Evolutionary conservation across 2,113 vertebrate species (phyloP).

Genomic region (Odocoileus hemionus): DNA sequence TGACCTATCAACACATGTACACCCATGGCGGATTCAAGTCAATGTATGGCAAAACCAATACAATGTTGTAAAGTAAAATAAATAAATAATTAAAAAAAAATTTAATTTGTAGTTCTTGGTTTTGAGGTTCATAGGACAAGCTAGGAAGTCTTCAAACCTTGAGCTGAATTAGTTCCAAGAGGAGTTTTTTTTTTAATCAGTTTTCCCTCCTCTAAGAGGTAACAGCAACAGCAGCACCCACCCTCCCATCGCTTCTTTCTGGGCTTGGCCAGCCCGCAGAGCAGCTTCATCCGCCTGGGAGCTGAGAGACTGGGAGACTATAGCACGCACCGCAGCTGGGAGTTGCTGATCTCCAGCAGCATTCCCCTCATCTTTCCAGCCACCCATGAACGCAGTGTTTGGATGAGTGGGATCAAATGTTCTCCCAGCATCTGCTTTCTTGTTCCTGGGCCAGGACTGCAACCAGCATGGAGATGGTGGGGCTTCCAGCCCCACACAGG

Average conservation of each 20-base stretch:
- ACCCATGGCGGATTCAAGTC: too few relatives aligned
- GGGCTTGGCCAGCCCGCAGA: not conserved
- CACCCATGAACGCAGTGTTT: not conserved
- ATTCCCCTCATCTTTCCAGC: not conserved
- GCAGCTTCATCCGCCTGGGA: accelerated
- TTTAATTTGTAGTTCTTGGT: not conserved
- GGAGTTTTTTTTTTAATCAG: not conserved
- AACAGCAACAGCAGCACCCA: too few relatives aligned
- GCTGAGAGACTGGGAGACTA: accelerated
- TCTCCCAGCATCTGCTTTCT: not conserved
- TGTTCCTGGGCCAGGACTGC: not conserved
- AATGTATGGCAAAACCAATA: too few relatives aligned
- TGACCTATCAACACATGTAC: not conserved
- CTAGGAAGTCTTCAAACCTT: not conserved
- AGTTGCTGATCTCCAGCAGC: not conserved
- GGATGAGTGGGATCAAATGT: not conserved
- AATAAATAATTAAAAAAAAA: too few relatives aligned
- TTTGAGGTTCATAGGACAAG: not conserved
- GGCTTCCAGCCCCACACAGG: not conserved
- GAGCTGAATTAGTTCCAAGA: not conserved
- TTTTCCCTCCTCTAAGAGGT: not conserved
- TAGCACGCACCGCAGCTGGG: accelerated
- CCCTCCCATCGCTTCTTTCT: not conserved
- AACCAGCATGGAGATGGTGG: accelerated
- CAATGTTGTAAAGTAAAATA: too few relatives aligned